Conservation (phyloP, 2,888 invertebrate species). For the Macropis europaea region DNA sequence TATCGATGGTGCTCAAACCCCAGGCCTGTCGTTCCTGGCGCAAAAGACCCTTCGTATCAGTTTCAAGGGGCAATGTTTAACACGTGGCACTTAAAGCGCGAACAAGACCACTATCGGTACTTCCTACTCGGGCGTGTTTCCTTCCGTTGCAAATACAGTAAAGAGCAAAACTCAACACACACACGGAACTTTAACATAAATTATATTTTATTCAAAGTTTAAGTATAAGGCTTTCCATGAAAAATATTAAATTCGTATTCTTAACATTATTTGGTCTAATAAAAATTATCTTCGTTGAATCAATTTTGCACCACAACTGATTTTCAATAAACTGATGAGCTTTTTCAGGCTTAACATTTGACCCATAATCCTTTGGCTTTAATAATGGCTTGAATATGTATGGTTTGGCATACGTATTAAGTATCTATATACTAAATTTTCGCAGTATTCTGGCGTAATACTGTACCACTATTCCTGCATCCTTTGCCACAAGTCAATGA, state of each 20-base stretch:
- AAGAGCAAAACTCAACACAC: conserved; percentile 8
- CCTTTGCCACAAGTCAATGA: conserved; percentile 10
- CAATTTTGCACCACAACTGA: not conserved
- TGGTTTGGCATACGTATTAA: no score
- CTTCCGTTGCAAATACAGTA: no score
- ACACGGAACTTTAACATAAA: conserved; percentile 4
- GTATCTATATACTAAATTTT: conserved; percentile 6
- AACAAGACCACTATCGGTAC: no score
- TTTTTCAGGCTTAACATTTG: conserved; percentile 1
- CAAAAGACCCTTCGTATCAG: no score
- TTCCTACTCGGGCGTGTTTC: no score
- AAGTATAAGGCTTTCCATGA: not conserved
- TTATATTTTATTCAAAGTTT: conserved; percentile 6
- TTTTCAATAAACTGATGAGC: not conserved
- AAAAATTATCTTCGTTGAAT: not conserved
- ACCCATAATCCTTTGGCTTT: conserved; percentile 5
- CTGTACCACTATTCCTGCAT: conserved; percentile 9
- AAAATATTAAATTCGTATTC: not conserved
- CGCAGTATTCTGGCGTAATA: conserved; percentile 6
- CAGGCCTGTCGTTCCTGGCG: no score
- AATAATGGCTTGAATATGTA: not conserved
- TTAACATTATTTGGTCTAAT: not conserved
- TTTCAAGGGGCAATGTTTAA: no score
- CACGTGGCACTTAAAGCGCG: no score
- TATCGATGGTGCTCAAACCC: no score